Base-by-base conservation (phyloP, 2,113 vertebrate species). In the Gulo gulo region DNA sequence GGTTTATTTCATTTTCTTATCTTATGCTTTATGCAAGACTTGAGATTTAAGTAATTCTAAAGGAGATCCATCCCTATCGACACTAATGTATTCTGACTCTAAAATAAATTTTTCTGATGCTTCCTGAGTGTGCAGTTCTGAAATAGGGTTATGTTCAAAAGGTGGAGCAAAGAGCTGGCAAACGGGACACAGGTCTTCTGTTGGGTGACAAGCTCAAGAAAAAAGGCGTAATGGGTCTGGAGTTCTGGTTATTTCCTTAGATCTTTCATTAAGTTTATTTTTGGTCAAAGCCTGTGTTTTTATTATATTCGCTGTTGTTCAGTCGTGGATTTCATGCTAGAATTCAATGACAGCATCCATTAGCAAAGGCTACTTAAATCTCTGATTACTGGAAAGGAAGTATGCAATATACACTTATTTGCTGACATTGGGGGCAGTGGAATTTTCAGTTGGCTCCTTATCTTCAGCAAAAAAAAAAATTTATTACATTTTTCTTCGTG, bases 381-480 rank as follows among this genome's bases (percentile, higher is more conserved):
- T 42, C 93, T 91, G 74, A 93, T 93, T 97, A 94, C 57, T 34
- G 93, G 73, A 36, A 92, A 95, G 57, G n/a, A 96, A 95, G 61
- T 18, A 52, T 61, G 55, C 61, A 10, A 36, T 39, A 84, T 9
- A 90, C 63, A 85, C 18, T 96, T 88, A 95, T 61, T 97, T 76
- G 24, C 50, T 79, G 24, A 78, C 12, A 94, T 10, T 79, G 50
- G 83, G 83, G 13, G 74, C 52, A 95, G 63, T 96, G 50, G 16
- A 61, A 97, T 94, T 98, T 98, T 93, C 88, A 95, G 74, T 55
- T 4, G 1, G 13, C 36, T 97, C 34, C 39, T 96, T 61, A 91
- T 8, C 7, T 92, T 87, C 21, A 0, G 91, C 61, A 74, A 92
- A 98, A 83, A 94, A 0, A 61, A 57, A 57, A 23, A 39, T 39